Percentiles rank a stretch among this genome's conserved stretches.
Evolutionary conservation across 2,888 invertebrate species (phyloP).

Genomic region (Chrysolina americana): DNA sequence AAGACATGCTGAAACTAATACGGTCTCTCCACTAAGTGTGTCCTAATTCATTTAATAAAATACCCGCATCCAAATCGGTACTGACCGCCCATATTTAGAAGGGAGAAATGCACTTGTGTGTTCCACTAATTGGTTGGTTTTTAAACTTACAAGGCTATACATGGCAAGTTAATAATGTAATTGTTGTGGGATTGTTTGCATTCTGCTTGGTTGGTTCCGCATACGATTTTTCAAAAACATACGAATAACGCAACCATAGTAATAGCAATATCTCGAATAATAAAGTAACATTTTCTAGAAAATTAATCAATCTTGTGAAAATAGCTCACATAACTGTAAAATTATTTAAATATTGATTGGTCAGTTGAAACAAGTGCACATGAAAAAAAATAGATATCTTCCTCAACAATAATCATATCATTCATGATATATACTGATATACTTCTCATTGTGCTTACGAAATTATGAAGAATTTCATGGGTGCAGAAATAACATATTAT

Average conservation of each 20-base stretch:
- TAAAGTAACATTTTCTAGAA: too few relatives aligned
- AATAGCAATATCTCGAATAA: too few relatives aligned
- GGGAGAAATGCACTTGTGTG: conserved; percentile 41
- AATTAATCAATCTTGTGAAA: too few relatives aligned
- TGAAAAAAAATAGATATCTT: too few relatives aligned
- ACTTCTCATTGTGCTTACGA: too few relatives aligned
- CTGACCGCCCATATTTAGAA: conserved; percentile 38
- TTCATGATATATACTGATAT: too few relatives aligned
- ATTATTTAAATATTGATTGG: too few relatives aligned
- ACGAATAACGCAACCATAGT: not conserved
- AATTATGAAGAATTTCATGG: too few relatives aligned
- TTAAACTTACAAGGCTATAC: conserved; percentile 22
- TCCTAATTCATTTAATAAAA: conserved; percentile 47
- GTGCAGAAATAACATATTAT: too few relatives aligned
- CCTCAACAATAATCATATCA: too few relatives aligned
- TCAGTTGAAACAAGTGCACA: too few relatives aligned
- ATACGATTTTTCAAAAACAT: conserved; percentile 2
- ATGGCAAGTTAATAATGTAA: conserved; percentile 11
- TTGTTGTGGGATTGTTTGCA: conserved; percentile 20
- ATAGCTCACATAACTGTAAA: too few relatives aligned
- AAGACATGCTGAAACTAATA: conserved; percentile 40
- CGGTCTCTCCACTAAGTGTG: conserved; percentile 34
- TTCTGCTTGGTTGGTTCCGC: not conserved
- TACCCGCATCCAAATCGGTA: conserved; percentile 46
- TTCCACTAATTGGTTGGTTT: conserved; percentile 41